Evolutionary conservation across 2,888 invertebrate genomes (phyloP).

Genomic region (Oscheius onirici): DNA sequence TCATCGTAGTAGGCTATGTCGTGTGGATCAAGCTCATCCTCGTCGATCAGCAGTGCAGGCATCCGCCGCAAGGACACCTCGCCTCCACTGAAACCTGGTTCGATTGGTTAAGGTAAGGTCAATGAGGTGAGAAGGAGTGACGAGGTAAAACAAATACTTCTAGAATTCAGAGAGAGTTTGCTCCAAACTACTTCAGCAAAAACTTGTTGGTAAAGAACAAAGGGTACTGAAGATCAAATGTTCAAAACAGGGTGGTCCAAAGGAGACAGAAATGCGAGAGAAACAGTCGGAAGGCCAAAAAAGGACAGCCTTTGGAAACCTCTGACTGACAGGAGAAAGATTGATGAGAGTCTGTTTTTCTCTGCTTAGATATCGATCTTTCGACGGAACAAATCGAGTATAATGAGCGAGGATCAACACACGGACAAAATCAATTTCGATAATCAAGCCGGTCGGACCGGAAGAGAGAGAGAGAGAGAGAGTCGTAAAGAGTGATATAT

Average conservation of each 20-base stretch:
- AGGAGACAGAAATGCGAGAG: not conserved
- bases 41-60: constrained; percentile 27
- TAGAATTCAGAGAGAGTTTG: not conserved
- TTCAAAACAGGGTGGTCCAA: not conserved
- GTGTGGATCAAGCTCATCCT: constrained; percentile 26
- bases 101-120: not conserved
- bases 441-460: constrained; percentile 11
- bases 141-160: not conserved
- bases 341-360: not conserved
- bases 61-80: constrained; percentile 13
- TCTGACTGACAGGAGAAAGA: not conserved
- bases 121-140: not conserved
- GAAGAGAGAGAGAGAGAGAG: not conserved
- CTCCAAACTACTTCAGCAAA: no score
- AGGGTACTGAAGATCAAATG: no score
- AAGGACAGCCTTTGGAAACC: not conserved
- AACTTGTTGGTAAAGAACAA: no score
- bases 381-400: not conserved
- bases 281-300: not conserved
- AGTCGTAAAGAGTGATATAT: not conserved
- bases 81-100: constrained; percentile 20
- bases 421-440: constrained; percentile 18
- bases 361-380: not conserved
- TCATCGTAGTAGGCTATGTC: constrained; percentile 27
- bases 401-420: not conserved